Evolutionary conservation across 92 coral and sea anemone species (phyloP).

Genomic region (Zoanthus sociatus): DNA sequence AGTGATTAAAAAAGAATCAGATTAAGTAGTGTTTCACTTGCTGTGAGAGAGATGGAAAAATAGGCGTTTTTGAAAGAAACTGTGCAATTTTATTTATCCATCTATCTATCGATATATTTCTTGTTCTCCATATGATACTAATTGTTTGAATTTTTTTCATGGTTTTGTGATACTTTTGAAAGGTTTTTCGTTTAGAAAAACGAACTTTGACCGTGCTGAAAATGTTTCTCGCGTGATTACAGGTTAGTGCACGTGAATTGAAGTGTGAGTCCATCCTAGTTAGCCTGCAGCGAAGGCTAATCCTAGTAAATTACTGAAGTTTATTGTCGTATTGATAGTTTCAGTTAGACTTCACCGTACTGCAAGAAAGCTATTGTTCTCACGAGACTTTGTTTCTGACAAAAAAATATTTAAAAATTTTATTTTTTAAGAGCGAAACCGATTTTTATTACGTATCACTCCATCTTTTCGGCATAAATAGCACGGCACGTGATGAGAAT

Average conservation of each 20-base stretch:
- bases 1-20: not conserved
- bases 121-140: not conserved
- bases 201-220: not conserved
- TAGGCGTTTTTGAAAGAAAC: no score
- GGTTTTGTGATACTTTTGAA: not conserved
- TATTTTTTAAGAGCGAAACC: no score
- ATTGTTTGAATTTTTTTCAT: not conserved
- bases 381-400: no score
- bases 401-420: no score
- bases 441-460: no score
- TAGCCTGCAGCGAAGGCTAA: not conserved
- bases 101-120: no score
- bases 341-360: not conserved
- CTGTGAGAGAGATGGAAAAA: not conserved
- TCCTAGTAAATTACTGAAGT: not conserved
- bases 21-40: not conserved
- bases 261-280: no score
- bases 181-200: not conserved
- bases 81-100: no score
- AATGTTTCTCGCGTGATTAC: not conserved
- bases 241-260: no score
- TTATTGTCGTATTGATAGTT: not conserved
- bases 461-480: no score
- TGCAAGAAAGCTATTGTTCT: not conserved
- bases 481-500: no score